Evolutionary conservation across 2,797 vertebrate genomes (phyloP), one percentile per base, ranked within the genome.

Genomic region (Halcyon leucocephala): DNA sequence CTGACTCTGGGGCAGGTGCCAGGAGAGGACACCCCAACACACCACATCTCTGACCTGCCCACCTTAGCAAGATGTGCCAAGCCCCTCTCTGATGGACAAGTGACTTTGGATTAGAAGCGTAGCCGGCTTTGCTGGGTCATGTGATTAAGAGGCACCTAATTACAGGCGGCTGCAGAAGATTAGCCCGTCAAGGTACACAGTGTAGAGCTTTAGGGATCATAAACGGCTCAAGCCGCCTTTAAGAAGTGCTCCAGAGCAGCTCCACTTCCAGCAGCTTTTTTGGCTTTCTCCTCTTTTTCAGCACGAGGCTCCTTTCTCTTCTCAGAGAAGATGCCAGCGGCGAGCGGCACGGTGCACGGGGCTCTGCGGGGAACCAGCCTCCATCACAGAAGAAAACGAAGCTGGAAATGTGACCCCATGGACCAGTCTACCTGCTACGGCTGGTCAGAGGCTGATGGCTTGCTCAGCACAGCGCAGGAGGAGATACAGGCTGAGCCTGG

Each of bases 31-130:
- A 37, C 54, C 7, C 65, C 28, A 2, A 42, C 42, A 7, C 5
- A 2, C 9, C 7, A 1, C 12, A 26, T 35, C 49, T 86, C 29
- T 71, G 4, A 2, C n/a, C 41, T 44, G 49, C 60, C 60, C 91
- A 74, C 37, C 31, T 57, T 31, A 26, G 44, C 58, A 62, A 79
- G 89, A 70, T 0, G 1, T 69, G 41, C 70, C 64, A 31, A n/a
- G 64, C 37, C 26, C 39, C 71, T n/a, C 51, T 67, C 39, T 19
- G 35, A 20, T 7, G 65, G 69, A 44, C n/a, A 89, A 95, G 83
- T 76, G 93, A 86, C 77, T 95, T 86, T 74, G 90, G 86, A 89
- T 96, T 93, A 95, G 74, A 86, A 57, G 86, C 81, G 17, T 13
- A 69, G 86, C 78, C 82, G 60, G 78, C 78, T 96, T 94, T 89